These are phyloP conservation scores for Furcifer pardalis DNA, from an alignment of 2,797 vertebrate species.

Conservation along the genomic window DNA sequence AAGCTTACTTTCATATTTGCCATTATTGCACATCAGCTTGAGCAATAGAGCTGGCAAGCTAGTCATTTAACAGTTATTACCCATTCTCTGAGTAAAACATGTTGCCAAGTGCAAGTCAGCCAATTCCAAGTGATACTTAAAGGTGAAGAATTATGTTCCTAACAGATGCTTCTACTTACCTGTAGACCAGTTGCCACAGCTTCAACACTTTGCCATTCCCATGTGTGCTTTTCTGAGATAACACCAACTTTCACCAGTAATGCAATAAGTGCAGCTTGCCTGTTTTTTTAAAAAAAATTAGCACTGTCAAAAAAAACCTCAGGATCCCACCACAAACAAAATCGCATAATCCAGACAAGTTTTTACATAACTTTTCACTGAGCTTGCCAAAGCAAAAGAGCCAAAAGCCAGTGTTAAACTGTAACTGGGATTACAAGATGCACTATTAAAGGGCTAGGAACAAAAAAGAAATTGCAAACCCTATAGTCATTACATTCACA, in stretches of 20 bases:
- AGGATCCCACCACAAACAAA: neutral
- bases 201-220: slow-evolving; percentile 97
- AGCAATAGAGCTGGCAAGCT: neutral
- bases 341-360: neutral
- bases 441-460: neutral
- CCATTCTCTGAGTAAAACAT: neutral
- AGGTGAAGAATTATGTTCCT: neutral
- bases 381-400: neutral
- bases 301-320: neutral
- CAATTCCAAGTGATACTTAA: neutral
- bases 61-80: neutral
- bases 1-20: neutral
- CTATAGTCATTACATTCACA: neutral
- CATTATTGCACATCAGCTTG: neutral
- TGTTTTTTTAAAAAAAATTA: slow-evolving; percentile 64
- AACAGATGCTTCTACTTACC: slow-evolving; percentile 74
- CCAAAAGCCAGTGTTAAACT: neutral
- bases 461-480: neutral
- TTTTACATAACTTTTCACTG: neutral
- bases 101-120: neutral
- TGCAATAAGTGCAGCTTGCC: slow-evolving; percentile 96
- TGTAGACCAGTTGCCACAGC: slow-evolving; percentile 96
- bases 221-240: slow-evolving; percentile 90
- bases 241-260: slow-evolving; percentile 94
- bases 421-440: neutral